Evolutionary conservation across 2,113 vertebrate genomes (phyloP).

Genomic region (Petaurus breviceps): DNA sequence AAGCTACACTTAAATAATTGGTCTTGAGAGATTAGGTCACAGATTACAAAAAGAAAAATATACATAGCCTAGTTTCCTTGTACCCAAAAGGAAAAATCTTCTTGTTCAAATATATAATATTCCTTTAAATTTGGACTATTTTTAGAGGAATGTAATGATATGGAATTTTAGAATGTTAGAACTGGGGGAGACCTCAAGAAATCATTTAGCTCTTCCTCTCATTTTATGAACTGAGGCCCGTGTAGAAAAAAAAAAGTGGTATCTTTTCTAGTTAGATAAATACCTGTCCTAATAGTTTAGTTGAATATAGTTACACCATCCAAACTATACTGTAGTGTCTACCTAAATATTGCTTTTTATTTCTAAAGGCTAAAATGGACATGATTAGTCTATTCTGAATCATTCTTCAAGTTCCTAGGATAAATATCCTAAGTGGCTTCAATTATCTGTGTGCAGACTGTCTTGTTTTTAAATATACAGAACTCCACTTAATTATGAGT

Average conservation of each 20-base stretch:
- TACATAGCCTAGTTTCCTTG: background rate
- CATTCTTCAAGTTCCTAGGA: background rate
- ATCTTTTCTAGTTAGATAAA: background rate
- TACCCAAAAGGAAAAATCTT: background rate
- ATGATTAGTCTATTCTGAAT: background rate
- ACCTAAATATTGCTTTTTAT: background rate
- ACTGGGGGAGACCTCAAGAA: background rate
- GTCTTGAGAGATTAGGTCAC: conserved; percentile 11
- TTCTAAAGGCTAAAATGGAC: background rate
- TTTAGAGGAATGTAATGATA: background rate
- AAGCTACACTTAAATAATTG: background rate
- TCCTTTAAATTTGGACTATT: background rate
- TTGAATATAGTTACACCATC: background rate
- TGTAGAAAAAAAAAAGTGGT: background rate
- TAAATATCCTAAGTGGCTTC: background rate
- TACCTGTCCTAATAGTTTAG: background rate
- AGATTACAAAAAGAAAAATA: conserved; percentile 1
- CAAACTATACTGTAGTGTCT: background rate
- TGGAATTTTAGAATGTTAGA: background rate
- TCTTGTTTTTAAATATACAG: background rate
- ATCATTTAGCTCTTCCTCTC: background rate
- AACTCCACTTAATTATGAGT: background rate
- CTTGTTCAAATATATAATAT: background rate
- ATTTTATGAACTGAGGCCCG: background rate
- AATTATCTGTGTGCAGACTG: background rate